A percentile compares a stretch with the other conserved stretches of the same genome.
Conservation (phyloP, 2,113 vertebrate species). For the Rhea pennata region DNA sequence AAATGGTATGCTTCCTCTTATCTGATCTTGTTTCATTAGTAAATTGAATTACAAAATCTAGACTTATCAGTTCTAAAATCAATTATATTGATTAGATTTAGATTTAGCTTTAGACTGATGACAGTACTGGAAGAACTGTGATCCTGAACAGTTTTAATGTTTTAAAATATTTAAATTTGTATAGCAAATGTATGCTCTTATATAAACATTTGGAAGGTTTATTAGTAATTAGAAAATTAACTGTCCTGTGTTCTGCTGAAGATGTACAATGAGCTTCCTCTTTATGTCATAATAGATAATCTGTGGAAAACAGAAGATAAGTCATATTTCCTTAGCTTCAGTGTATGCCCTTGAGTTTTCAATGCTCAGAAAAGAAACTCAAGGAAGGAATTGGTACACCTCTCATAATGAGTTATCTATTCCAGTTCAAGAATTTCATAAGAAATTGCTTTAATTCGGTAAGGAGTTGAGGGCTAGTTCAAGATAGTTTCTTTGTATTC, state of each 20-base stretch:
- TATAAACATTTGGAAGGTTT: not conserved
- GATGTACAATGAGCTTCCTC: not conserved
- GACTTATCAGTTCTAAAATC: not conserved
- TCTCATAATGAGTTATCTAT: not conserved
- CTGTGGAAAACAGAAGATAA: not conserved
- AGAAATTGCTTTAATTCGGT: not conserved
- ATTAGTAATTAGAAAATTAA: not conserved
- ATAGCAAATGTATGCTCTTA: not conserved
- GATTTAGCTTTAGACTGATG: no score
- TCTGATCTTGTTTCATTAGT: not conserved
- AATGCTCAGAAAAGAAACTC: not conserved
- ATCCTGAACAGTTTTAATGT: not conserved
- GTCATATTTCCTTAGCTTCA: not conserved
- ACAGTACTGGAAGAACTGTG: not conserved
- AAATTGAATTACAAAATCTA: not conserved
- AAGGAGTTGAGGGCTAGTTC: not conserved
- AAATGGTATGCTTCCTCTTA: not conserved
- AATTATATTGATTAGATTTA: no score
- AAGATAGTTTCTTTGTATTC: no score
- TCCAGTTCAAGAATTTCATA: not conserved
- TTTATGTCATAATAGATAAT: not conserved
- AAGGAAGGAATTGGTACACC: not conserved
- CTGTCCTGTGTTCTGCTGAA: not conserved
- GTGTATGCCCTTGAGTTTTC: no score
- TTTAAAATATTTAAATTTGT: not conserved